Percentiles rank a stretch among this genome's conserved stretches.
phyloP scores from a whole-genome alignment of 2,113 vertebrate species.

The Scophthalmus maximus region DNA sequence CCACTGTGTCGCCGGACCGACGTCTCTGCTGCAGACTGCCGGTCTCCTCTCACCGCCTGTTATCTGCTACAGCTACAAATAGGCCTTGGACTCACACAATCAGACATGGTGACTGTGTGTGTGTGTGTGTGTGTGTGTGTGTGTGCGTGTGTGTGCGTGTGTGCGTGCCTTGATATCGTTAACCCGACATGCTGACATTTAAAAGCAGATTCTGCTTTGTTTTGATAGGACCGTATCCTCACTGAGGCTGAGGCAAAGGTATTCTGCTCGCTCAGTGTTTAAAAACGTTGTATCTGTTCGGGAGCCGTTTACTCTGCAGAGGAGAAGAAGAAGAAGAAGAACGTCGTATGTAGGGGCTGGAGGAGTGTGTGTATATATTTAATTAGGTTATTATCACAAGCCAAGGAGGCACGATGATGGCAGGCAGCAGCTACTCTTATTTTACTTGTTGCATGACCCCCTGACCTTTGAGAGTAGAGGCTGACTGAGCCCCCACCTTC shows the following conservation, averaged over 20 bases:
- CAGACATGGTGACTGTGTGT: background rate
- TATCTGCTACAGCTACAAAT: constrained; percentile 45
- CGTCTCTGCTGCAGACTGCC: constrained; percentile 11
- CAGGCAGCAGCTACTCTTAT: background rate
- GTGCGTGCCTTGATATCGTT: background rate
- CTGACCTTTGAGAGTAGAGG: background rate
- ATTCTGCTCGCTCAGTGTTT: background rate
- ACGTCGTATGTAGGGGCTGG: background rate
- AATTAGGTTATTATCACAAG: background rate
- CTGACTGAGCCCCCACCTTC: no score
- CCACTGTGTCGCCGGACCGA: background rate
- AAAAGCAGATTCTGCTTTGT: constrained; percentile 10
- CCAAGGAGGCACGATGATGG: background rate
- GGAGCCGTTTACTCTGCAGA: background rate
- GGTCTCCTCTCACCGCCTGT: constrained; percentile 5
- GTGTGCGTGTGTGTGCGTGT: background rate
- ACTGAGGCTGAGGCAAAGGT: background rate
- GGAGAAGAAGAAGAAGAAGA: background rate
- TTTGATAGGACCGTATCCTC: constrained; percentile 15
- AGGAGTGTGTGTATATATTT: constrained; percentile 3
- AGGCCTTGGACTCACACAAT: constrained; percentile 36
- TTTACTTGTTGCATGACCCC: background rate
- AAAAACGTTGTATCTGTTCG: background rate
- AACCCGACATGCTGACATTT: constrained; percentile 56
- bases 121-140: background rate